Evolutionary conservation across 2,113 vertebrate species (phyloP), one percentile per base, ranked within the genome.

Genomic region (Rynchops niger): DNA sequence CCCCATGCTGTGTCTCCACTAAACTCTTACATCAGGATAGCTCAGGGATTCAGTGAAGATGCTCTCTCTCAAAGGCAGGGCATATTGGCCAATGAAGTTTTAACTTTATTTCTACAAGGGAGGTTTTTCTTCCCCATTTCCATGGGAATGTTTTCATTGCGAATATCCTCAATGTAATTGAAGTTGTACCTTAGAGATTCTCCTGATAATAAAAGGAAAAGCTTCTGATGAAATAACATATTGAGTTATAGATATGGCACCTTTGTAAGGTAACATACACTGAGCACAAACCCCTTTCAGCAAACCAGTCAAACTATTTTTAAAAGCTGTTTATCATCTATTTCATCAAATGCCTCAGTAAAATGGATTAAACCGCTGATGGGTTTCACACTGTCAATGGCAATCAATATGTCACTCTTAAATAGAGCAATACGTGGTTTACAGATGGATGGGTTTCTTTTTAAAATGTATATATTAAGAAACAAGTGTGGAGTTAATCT

Each of bases 271-370:
- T 49, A 96, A 73, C 22, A 58, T 49, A 91, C 26, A 80, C 43
- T 49, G 52, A 97, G 67, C 34, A 94, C 32, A 83, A 93, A 86
- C 29, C 43, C 52, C 59, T 90, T 95, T 95, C 70, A 95, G 78
- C 86, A 96, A 95, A 77, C 55, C 38, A 91, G 85, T 71, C 81
- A 62, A 96, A 94, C 76, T 86, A 72, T 92, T 97, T 93, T 94
- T 79, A 81, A 85, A 93, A 85, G 56, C 66, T 86, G n/a, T 95
- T 96, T 95, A 91, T 96, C 82, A 93, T 89, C 79, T 88, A 52
- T 86, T 95, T 95, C 32, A 66, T 43, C 42, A 58, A 94, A 91
- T 85, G 49, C 71, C 88, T 95, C 67, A 73, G 85, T 83, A 91
- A 95, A 96, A 77, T 83, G 76, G 90, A 89, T 96, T 90, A 90